phyloP scores from a whole-genome alignment of 2,888 invertebrate genomes.

The Patella ulyssiponensis region DNA sequence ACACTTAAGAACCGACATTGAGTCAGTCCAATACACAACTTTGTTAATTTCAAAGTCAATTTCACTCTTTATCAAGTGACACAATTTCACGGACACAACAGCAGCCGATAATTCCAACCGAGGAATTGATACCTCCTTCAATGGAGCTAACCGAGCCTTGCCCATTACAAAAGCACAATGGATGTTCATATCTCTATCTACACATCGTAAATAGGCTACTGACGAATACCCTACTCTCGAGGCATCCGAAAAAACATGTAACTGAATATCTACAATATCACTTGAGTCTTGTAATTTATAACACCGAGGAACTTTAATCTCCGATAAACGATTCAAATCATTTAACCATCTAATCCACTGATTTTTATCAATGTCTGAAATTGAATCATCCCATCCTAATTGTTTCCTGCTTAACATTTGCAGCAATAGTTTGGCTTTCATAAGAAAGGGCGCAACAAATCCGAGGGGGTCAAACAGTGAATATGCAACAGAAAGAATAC shows the following conservation, averaged over 20 bases:
- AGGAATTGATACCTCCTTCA: neutral
- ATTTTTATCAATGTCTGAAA: neutral
- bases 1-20: neutral
- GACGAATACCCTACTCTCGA: neutral
- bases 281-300: neutral
- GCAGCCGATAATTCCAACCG: neutral
- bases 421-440: conserved; percentile 8
- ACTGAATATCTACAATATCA: neutral
- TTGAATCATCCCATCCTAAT: conserved; percentile 10
- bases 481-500: conserved; percentile 13
- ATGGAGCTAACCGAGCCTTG: neutral
- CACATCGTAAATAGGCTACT: neutral
- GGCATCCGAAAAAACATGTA: neutral
- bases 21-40: conserved; percentile 1
- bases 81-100: neutral
- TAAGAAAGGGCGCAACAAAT: neutral
- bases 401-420: conserved; percentile 5
- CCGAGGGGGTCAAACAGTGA: conserved; percentile 14
- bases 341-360: conserved; percentile 13
- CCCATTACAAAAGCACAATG: neutral
- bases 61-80: neutral
- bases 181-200: neutral
- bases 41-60: neutral
- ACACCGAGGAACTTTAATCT: neutral
- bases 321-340: neutral